Percentiles rank a stretch among this genome's conserved stretches.
Evolutionary conservation across 2,797 vertebrate species (phyloP).

Genomic region (Rhabdophis nuchalis): DNA sequence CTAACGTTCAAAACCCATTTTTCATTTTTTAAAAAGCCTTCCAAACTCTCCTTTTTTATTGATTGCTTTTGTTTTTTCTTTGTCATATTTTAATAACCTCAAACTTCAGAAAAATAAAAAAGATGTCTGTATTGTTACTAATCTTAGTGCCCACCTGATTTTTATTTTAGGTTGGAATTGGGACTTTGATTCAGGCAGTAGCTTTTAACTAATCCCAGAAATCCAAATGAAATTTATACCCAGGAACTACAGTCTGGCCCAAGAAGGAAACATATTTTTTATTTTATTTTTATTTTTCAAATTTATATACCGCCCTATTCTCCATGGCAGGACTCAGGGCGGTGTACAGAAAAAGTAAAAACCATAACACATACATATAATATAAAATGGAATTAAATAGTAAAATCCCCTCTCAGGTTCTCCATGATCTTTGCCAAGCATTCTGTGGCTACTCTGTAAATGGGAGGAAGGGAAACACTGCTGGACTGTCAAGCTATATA

Average conservation of each 20-base stretch:
- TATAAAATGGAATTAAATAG: too few species aligned
- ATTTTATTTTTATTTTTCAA: too few species aligned
- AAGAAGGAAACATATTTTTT: background rate
- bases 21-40: background rate
- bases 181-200: background rate
- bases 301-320: too few species aligned
- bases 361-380: too few species aligned
- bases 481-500: background rate
- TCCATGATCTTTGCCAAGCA: background rate
- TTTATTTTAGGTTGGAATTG: background rate
- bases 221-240: background rate
- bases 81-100: background rate
- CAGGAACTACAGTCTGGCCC: background rate
- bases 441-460: background rate
- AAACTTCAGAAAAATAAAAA: background rate
- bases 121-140: background rate
- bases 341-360: too few species aligned
- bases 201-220: background rate
- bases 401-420: too few species aligned
- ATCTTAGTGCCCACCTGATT: background rate
- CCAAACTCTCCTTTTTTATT: background rate
- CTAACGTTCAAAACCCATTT: conserved; percentile 19
- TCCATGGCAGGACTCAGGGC: too few species aligned
- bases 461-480: background rate
- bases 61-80: background rate